Evolutionary conservation across 1,140 invertebrate genomes (phyloP).

Genomic region (Littorina saxatilis): DNA sequence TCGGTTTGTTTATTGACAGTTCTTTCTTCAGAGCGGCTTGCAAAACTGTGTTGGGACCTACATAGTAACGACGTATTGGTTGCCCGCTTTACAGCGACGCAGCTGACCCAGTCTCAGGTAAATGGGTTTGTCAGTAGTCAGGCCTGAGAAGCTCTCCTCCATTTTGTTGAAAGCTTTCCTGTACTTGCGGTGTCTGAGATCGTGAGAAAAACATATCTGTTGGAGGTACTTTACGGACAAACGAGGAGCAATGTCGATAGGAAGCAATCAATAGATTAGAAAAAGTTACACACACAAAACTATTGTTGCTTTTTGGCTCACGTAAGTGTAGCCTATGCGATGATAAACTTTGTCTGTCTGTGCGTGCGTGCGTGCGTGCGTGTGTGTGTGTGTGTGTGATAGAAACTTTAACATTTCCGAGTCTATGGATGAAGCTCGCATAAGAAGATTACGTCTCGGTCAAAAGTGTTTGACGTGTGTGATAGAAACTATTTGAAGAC

Average conservation of each 20-base stretch:
- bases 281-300: background rate
- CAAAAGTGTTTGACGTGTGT: too few relatives aligned
- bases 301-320: too few relatives aligned
- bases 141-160: conserved; percentile 10
- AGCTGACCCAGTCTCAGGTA: background rate
- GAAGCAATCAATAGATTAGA: background rate
- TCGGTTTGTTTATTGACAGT: too few relatives aligned
- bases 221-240: background rate
- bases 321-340: too few relatives aligned
- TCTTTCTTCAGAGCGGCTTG: too few relatives aligned
- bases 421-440: too few relatives aligned
- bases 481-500: too few relatives aligned
- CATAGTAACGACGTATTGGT: conserved; percentile 13
- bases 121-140: background rate
- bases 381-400: too few relatives aligned
- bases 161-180: background rate
- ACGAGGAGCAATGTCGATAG: background rate
- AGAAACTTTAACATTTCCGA: too few relatives aligned
- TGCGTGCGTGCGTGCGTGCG: too few relatives aligned
- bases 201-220: background rate
- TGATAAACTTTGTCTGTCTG: too few relatives aligned
- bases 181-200: background rate
- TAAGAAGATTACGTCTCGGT: too few relatives aligned
- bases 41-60: background rate
- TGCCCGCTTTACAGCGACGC: background rate